Evolutionary conservation across 2,797 vertebrate genomes (phyloP).

Genomic region (Iguana delicatissima): DNA sequence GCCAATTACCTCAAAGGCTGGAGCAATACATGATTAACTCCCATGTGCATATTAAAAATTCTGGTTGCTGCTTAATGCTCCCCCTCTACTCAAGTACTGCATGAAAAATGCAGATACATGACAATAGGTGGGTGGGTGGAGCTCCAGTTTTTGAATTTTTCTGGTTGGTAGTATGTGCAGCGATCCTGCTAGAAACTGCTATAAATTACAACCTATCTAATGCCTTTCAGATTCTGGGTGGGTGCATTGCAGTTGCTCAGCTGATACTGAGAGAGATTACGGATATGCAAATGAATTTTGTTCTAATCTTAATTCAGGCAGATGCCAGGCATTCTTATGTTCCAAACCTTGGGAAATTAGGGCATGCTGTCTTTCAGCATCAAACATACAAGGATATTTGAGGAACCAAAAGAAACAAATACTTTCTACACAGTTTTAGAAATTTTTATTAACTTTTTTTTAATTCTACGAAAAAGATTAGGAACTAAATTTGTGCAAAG

Average conservation of each 20-base stretch:
- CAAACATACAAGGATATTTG: not conserved
- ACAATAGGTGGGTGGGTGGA: too few relatives aligned
- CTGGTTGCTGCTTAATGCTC: not conserved
- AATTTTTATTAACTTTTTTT: constrained; percentile 7
- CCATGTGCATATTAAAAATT: not conserved
- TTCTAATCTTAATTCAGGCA: not conserved
- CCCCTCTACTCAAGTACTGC: not conserved
- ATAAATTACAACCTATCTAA: not conserved
- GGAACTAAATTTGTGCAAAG: not conserved
- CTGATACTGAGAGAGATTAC: not conserved
- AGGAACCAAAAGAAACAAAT: not conserved
- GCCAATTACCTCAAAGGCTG: not conserved
- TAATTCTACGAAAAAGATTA: not conserved
- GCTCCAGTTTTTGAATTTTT: not conserved
- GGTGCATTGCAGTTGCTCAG: not conserved
- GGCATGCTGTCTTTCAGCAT: not conserved
- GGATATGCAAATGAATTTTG: not conserved
- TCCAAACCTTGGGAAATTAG: not conserved
- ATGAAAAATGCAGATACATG: not conserved
- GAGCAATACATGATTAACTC: not conserved
- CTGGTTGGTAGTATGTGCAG: not conserved
- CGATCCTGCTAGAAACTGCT: not conserved
- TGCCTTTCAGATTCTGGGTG: not conserved
- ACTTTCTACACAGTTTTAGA: not conserved
- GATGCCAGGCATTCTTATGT: too few relatives aligned